Evolutionary conservation across 1,140 invertebrate species (phyloP), one percentile per base, ranked within the genome.

Genomic region (Sinonovacula constricta): DNA sequence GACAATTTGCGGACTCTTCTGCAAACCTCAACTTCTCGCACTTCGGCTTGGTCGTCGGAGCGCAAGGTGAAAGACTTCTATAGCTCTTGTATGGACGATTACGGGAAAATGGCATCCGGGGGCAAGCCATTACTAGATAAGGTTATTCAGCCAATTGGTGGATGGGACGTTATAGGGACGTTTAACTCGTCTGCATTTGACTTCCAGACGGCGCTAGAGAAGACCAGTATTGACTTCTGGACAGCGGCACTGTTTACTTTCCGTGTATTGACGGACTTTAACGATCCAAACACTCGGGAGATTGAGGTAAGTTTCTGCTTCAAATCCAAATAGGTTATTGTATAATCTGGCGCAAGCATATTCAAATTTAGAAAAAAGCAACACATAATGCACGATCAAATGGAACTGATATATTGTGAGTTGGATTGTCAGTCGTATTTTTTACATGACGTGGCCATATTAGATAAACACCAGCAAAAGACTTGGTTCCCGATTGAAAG

Each of bases 21-120:
- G 49, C 80, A 85, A 33, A 60, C 80, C 2, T 80, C 86, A 2
- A 28, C 80, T 1, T 63, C 70, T 10, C 49, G 82, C 18, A 79
- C 59, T 22, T 36, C 81, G 0, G 59, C 82, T 15, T 84, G 82
- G 81, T 81, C 88, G 1, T 72, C 86, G 0, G 87, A 90, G 66
- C 79, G 67, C 18, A 90, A 89, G 69, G n/a, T 88, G 3, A 89
- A 89, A 49, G 72, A 89, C 54, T 82, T 88, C 56, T 89, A 86
- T 62, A 36, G 66, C 10, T 87, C 87, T 1, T 90, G 89, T 54
- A 81, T 85, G 0, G 82, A 89, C 81, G 83, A 85, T 39, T 90
- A 87, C 70, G 69, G 28, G 3, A 81, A 86, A 36, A 77, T 85
- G 53, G 66, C 74, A 33, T 80, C 78, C 4, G 79, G 79, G 28